Evolutionary conservation across 2,797 vertebrate genomes (phyloP), one percentile per base, ranked within the genome.

Genomic region (Glossophaga mutica): DNA sequence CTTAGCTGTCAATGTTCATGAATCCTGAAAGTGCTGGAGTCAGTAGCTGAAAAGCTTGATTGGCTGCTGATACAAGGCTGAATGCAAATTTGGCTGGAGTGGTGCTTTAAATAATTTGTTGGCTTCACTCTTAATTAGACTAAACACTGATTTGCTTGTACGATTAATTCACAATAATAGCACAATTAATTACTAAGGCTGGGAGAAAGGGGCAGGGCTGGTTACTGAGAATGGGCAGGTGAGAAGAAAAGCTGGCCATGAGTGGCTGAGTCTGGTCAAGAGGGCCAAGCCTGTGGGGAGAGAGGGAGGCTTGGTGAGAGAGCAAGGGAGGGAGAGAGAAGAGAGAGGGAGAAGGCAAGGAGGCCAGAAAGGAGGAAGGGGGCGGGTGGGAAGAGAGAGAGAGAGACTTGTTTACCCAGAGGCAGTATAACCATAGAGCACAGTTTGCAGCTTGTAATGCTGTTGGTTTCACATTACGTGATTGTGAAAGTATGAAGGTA

Each of bases 91-190:
- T 78, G 87, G 57, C 94, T 96, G 50, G 92, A 97, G 95, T 96
- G 92, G 92, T 91, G 76, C 95, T 98, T 93, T 90, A 94, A 88
- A 94, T 96, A 96, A 98, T 97, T 97, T 97, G 96, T 96, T 96
- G 97, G 94, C 76, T 95, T 96, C 95, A 82, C 82, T 98, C 93
- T 96, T 97, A 97, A 98, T 98, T 98, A 98, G 89, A 83, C 86
- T 96, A 96, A 97, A 96, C 87, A 96, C 90, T 96, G 94, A 89
- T 86, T 97, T 96, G 95, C 83, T 95, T 77, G 59, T 97, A 96
- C 3, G 24, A 97, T 97, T 98, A 96, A 96, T 96, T 97, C 89
- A 96, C 93, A 91, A 91, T 96, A 96, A 97, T 96, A 95, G 89
- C 79, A 88, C 76, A 91, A 82, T 95, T 94, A 94, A 96, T 97